phyloP scores from a whole-genome alignment of 2,113 vertebrate species.

The Melanerpes formicivorus region DNA sequence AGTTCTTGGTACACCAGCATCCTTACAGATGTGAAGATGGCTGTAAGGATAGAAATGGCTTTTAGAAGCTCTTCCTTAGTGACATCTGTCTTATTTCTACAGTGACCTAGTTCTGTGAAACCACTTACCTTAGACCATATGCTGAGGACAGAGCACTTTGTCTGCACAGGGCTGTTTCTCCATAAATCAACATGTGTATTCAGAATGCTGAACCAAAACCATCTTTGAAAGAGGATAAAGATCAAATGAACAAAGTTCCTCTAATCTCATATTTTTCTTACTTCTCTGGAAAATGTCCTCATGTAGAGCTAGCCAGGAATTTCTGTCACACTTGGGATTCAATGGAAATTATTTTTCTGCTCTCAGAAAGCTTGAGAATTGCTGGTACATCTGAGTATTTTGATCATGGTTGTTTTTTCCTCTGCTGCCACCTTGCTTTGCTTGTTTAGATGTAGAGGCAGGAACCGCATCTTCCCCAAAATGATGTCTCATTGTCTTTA shows the following conservation, averaged over 20 bases:
- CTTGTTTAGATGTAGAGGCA: not conserved
- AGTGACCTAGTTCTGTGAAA: not conserved
- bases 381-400: not conserved
- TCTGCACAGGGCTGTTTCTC: not conserved
- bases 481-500: not conserved
- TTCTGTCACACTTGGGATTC: not conserved
- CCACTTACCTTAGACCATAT: accelerated
- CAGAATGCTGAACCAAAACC: not conserved
- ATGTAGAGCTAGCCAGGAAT: not conserved
- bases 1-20: not conserved
- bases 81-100: not conserved
- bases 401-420: accelerated
- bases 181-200: not conserved
- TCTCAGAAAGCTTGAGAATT: not conserved
- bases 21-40: not conserved
- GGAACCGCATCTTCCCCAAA: not conserved
- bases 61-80: not conserved
- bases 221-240: not conserved
- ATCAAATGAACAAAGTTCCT: not conserved
- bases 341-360: not conserved
- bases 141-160: not conserved
- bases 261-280: not conserved
- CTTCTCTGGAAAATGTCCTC: not conserved
- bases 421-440: not conserved
- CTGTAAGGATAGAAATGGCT: not conserved